Evolutionary conservation across 2,888 invertebrate species (phyloP), one percentile per base, ranked within the genome.

Genomic region (Agrotis clavis): DNA sequence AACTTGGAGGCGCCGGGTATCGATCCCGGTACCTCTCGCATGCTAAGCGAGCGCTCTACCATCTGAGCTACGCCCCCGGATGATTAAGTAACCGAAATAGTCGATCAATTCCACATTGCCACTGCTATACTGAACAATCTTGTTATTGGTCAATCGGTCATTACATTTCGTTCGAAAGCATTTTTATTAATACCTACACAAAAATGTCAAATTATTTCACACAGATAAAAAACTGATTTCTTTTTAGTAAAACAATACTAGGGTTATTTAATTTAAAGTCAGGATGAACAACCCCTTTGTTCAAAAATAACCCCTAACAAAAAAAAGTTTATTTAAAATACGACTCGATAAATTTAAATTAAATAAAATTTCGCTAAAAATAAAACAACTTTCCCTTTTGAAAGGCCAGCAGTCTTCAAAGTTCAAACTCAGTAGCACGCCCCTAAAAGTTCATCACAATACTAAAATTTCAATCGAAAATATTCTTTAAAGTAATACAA

Each of bases 11-110:
- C 96, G 96, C 96, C 95, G 96, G 96, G 96, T 95, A 96, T 96
- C 96, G 96, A 96, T 96, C 96, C 96, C 96, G 95, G 96, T 96
- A 96, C 96, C 95, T 96, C 96, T 96, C 96, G 92, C 96, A 96
- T 96, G 96, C 96, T 96, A 96, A 96, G 96, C 96, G 96, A 96
- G 96, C 96, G 94, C 94, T 94, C 94, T 94, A 94, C 94, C 94
- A 92, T 92, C 92, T 92, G 92, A 92, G 92, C 92, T 92, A 92
- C 92, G 90, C 92, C 92, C 92, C 92, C 92, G 59, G 64, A 2
- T 77, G 11, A 0, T 0, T 0, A 0, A 0, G 0, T 0, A 0
- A 0, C 0, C 1, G 81, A 89, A 89, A 86, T 88, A 79, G 50
- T 66, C 1, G 25, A 57, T 25, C 4, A 30, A 0, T 56, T 56